These are phyloP conservation scores for Protonibea diacanthus DNA, from an alignment of 2,797 vertebrate genomes.

Conservation along the genomic window DNA sequence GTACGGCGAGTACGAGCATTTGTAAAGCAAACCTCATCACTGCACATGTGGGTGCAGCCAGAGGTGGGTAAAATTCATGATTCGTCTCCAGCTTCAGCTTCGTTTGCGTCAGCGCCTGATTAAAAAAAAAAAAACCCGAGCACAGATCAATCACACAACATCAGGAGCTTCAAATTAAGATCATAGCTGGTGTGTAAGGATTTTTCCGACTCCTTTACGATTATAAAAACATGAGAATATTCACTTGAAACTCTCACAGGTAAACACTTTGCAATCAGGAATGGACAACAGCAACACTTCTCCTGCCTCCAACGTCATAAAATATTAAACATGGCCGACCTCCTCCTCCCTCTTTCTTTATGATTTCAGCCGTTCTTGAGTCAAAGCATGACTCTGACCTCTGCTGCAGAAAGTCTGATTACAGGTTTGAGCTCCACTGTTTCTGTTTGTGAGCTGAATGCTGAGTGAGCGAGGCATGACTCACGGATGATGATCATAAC, in stretches of 20 bases:
- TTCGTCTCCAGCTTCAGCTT: not conserved
- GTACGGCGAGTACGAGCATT: no score
- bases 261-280: not conserved
- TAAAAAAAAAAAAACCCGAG: not conserved
- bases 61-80: not conserved
- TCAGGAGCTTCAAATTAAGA: not conserved
- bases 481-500: conserved; percentile 25
- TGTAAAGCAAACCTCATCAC: no score
- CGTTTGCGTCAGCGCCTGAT: not conserved
- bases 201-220: not conserved
- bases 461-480: conserved; percentile 19
- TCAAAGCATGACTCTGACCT: conserved; percentile 48
- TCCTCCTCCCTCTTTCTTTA: not conserved
- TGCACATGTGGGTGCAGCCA: no score
- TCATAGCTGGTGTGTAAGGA: no score
- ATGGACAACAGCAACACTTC: not conserved
- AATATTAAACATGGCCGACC: conserved; percentile 31
- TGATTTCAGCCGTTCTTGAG: conserved; percentile 22
- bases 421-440: conserved; percentile 14
- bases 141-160: not conserved
- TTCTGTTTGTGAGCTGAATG: conserved; percentile 32
- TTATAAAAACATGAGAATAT: not conserved
- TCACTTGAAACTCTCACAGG: not conserved
- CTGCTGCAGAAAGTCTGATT: conserved; percentile 21
- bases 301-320: conserved; percentile 18